Evolutionary conservation across 2,888 invertebrate species (phyloP), one percentile per base, ranked within the genome.

Genomic region (Aporophyla nigra): DNA sequence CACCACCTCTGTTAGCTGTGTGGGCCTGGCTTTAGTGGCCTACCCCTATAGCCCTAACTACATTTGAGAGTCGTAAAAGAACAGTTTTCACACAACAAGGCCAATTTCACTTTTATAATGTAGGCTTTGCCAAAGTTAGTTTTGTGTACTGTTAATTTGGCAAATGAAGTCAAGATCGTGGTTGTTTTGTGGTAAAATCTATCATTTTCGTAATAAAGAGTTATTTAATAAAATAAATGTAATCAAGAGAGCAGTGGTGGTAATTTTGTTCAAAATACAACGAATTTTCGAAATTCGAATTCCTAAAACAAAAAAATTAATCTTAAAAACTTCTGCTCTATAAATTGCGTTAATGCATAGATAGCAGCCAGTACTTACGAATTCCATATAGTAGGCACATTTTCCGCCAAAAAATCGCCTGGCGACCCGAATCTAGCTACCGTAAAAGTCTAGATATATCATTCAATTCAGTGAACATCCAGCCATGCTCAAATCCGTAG

Each of bases 391-490:
- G 3, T 27, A 27, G 16, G 2, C 21, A 27, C 10, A 2, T 43
- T 46, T n/a, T 16, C 27, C 16, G 21, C 10, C 2, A 51, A 74
- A 59, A 58, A n/a, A 46, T 10, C n/a, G 40, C 19, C 7, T 2
- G 46, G 43, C 19, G 7, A 27, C 33, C 43, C 16, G 12, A 33
- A 51, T 43, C 12, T 51, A 40, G 68, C 1, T 7, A 46, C 21
- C 43, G 16, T 62, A 51, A 82, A 77, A 54, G 21, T 72, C 70
- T 54, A 84, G 58, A 61, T 21, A 62, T 14, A 66, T 66, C 33
- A 43, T 19, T 1, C n/a, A 76, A 61, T 66, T 56, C 77, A 21
- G 76, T 49, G 16, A 62, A 51, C 40, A 53, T 81, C 21, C 24
- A 61, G 65, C 6, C 61, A 58, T n/a, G 2, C n/a, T 24, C 33